These are phyloP conservation scores for Poeciliopsis occidentalis DNA, from an alignment of 2,113 vertebrate species.

Conservation along the genomic window DNA sequence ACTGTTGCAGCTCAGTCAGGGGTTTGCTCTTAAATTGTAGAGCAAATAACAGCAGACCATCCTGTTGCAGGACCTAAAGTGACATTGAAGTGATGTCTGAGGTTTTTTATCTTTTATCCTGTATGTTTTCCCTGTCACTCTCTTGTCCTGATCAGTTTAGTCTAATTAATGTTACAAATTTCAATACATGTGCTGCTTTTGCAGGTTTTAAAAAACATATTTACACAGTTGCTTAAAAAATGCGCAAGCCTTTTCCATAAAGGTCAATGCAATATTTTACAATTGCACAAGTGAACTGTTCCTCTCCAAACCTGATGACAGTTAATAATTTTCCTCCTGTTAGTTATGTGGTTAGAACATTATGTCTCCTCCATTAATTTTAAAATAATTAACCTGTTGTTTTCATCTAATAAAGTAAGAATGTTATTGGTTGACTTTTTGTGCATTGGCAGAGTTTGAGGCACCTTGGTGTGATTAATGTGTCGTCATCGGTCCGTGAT, in stretches of 20 bases:
- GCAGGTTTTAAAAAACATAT: not conserved
- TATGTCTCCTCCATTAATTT: not conserved
- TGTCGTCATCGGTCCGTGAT: constrained; percentile 59
- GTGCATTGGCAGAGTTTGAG: constrained; percentile 11
- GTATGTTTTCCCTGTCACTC: not conserved
- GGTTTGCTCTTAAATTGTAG: constrained; percentile 54
- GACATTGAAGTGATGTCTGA: constrained; percentile 51
- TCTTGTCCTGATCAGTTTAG: not conserved
- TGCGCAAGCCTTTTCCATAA: not conserved
- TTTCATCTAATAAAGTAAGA: not conserved
- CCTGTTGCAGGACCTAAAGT: constrained; percentile 32
- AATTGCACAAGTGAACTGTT: not conserved
- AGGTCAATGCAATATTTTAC: not conserved
- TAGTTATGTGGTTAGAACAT: not conserved
- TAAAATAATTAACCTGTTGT: not conserved
- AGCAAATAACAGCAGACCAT: constrained; percentile 66
- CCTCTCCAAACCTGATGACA: not conserved
- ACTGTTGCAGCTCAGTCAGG: constrained; percentile 73
- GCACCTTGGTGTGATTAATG: constrained; percentile 32
- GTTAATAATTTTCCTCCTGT: not conserved
- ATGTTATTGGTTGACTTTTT: not conserved
- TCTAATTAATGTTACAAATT: not conserved
- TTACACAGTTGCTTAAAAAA: not conserved
- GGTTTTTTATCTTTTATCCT: constrained; percentile 3
- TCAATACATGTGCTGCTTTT: not conserved